Percentiles rank a stretch among this genome's conserved stretches.
Conservation (phyloP, 2,797 vertebrate genomes). For the Coluber constrictor region DNA sequence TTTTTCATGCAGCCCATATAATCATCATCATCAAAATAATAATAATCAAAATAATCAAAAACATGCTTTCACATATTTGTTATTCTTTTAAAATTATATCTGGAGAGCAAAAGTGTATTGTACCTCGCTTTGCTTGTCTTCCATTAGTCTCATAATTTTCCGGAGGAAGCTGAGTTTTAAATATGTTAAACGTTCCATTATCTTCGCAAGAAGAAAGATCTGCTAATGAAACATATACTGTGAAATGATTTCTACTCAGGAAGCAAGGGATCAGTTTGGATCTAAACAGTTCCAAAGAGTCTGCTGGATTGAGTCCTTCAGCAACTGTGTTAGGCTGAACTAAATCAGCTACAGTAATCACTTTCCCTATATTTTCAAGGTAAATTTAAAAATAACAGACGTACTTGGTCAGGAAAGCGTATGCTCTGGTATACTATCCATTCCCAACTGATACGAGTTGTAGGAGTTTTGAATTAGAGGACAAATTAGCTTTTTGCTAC, state of each 20-base stretch:
- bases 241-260: neutral
- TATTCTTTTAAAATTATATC: neutral
- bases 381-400: neutral
- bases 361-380: neutral
- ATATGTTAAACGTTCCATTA: slow-evolving; percentile 65
- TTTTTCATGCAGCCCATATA: neutral
- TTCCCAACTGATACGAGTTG: neutral
- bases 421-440: no score
- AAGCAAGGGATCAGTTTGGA: neutral
- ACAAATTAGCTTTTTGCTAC: neutral
- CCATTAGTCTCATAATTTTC: slow-evolving; percentile 57
- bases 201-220: slow-evolving; percentile 58
- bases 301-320: neutral
- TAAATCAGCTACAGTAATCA: neutral
- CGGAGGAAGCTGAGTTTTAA: slow-evolving; percentile 77
- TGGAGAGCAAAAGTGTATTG: neutral
- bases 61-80: neutral
- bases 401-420: neutral
- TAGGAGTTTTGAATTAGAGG: neutral
- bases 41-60: neutral
- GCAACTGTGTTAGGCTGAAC: neutral
- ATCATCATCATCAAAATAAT: neutral
- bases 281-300: neutral
- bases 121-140: slow-evolving; percentile 49
- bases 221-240: slow-evolving; percentile 41